Percentiles rank a stretch among this genome's conserved stretches.
phyloP scores from a whole-genome alignment of 2,888 invertebrate species.

The Brassicogethes aeneus region DNA sequence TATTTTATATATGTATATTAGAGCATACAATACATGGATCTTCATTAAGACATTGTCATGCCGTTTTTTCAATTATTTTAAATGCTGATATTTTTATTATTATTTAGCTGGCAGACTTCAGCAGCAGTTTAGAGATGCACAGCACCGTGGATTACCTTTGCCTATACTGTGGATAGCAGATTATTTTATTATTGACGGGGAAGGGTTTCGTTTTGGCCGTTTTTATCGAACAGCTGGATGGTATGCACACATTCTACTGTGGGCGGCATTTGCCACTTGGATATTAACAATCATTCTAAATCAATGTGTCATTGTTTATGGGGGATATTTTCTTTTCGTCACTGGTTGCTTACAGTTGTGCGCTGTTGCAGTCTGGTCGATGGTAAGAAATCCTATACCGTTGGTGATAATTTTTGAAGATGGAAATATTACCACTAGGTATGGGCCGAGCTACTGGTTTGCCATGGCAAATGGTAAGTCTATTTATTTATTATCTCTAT shows the following conservation, averaged over 20 bases:
- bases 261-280: slow-evolving; percentile 51
- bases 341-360: slow-evolving; percentile 45
- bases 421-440: slow-evolving; percentile 37
- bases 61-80: slow-evolving; percentile 3
- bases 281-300: slow-evolving; percentile 46
- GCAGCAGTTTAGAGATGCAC: slow-evolving; percentile 46
- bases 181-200: slow-evolving; percentile 53
- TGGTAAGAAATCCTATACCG: slow-evolving; percentile 43
- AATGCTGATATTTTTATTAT: slow-evolving; percentile 7
- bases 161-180: slow-evolving; percentile 54
- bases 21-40: no score
- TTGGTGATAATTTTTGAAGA: slow-evolving; percentile 46
- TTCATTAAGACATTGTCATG: no score
- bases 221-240: slow-evolving; percentile 50
- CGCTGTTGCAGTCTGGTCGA: slow-evolving; percentile 45
- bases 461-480: slow-evolving; percentile 43
- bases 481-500: no score
- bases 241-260: slow-evolving; percentile 49
- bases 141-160: slow-evolving; percentile 45
- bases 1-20: no score
- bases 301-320: slow-evolving; percentile 45
- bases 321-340: slow-evolving; percentile 42
- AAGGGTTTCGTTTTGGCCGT: slow-evolving; percentile 48
- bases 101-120: slow-evolving; percentile 46
- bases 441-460: slow-evolving; percentile 46